Evolutionary conservation across 2,888 invertebrate species (phyloP), one percentile per base, ranked within the genome.

Genomic region (Agriopis leucophaearia): DNA sequence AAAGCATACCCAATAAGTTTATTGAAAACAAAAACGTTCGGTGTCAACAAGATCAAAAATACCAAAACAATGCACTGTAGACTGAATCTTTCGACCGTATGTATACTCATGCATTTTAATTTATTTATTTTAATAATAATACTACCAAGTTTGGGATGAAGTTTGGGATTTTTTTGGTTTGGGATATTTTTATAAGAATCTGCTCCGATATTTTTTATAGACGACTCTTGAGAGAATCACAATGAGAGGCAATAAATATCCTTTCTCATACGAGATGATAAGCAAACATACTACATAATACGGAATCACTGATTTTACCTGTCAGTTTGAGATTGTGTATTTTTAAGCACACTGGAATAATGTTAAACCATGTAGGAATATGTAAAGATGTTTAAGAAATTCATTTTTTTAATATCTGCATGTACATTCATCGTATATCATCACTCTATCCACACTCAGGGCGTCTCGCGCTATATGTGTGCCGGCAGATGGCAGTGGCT

Each of bases 91-190:
- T 74, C 76, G 70, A 80, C 50, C 35, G 8, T 38, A 50, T 27
- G 64, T 68, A 65, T 77, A 77, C 78, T 52, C 36, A 27, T 76
- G 75, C 69, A 73, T 67, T 55, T 73, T 45, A 51, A 72, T n/a
- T 35, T 36, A 57, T 64, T 82, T 83, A 80, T 78, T 67, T 62
- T 27, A 47, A 77, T 78, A 76, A 79, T 74, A 74, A 78, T 77
- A 77, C 78, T 40, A 75, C 60, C 62, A 71, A 76, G 72, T 62
- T 59, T 47, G 71, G 70, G 64, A 70, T 64, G 66, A 74, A 58
- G 75, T 73, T n/a, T n/a, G n/a, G n/a, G n/a, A n/a, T n/a, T n/a
- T n/a, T n/a, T n/a, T n/a, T n/a, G n/a, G n/a, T n/a, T n/a, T n/a
- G n/a, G n/a, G n/a, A 75, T 66, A 64, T 73, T 74, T 75, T 70